phyloP scores from a whole-genome alignment of 1,140 invertebrate genomes.

The Liolophura sinensis region DNA sequence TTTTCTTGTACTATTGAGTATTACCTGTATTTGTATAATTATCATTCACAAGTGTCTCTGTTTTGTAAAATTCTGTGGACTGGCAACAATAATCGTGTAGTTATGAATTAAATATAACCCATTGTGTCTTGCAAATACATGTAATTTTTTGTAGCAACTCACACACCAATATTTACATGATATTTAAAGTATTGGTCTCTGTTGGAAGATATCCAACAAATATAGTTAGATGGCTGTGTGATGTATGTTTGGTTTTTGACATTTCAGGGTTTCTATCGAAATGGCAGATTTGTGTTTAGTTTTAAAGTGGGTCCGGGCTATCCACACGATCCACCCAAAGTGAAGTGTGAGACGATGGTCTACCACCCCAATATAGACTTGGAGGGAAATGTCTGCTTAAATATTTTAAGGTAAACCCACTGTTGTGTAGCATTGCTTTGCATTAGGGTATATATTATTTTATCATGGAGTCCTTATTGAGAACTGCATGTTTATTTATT shows the following conservation, averaged over 20 bases:
- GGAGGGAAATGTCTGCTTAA: constrained; percentile 91
- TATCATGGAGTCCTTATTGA: no score
- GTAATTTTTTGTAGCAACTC: no score
- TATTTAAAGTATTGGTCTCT: no score
- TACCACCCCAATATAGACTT: constrained; percentile 97
- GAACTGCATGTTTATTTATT: no score
- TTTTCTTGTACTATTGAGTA: constrained; percentile 3
- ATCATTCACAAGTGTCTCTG: no score
- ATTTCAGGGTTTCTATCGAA: constrained; percentile 88
- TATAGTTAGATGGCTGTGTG: not conserved
- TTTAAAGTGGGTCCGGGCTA: constrained; percentile 97
- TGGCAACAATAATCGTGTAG: no score
- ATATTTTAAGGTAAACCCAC: constrained; percentile 82
- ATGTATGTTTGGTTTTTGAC: constrained; percentile 17
- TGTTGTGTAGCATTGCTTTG: not conserved
- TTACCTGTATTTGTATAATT: not conserved
- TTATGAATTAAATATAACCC: no score
- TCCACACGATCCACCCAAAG: constrained; percentile 93
- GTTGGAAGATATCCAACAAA: no score
- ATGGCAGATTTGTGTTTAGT: constrained; percentile 92
- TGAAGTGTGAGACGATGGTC: constrained; percentile 87
- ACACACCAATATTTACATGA: no score
- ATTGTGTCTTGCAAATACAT: no score
- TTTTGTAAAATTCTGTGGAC: no score
- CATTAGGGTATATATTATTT: not conserved